Evolutionary conservation across 2,888 invertebrate species (phyloP).

Genomic region (Hecatera dysodea): DNA sequence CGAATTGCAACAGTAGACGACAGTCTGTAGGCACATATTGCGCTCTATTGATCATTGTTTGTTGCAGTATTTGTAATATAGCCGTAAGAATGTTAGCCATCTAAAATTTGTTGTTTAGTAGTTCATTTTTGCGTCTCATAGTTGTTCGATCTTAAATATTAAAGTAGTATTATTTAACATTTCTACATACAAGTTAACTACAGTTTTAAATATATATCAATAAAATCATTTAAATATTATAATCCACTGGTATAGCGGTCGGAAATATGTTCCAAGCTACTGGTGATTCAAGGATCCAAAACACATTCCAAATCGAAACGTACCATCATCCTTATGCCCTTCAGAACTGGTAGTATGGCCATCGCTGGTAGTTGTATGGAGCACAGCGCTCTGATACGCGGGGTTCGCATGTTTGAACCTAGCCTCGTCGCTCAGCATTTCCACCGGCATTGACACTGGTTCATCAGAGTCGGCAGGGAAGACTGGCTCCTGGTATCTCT

Average conservation of each 20-base stretch:
- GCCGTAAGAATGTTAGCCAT: too few relatives aligned
- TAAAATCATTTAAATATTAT: too few relatives aligned
- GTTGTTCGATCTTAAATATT: too few relatives aligned
- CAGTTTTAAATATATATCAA: too few relatives aligned
- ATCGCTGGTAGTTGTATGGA: constrained; percentile 88
- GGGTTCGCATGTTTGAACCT: constrained; percentile 94
- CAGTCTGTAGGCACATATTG: too few relatives aligned
- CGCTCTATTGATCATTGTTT: too few relatives aligned
- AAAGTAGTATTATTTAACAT: neutral
- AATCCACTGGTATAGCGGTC: too few relatives aligned
- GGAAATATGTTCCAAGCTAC: neutral
- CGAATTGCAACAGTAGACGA: too few relatives aligned
- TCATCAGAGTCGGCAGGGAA: constrained; percentile 86
- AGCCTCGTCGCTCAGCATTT: constrained; percentile 83
- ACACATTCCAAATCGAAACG: constrained; percentile 28
- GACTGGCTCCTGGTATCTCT: constrained; percentile 80
- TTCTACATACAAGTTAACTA: too few relatives aligned
- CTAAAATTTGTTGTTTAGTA: too few relatives aligned
- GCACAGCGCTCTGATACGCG: constrained; percentile 94
- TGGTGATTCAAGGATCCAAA: neutral
- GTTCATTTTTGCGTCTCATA: too few relatives aligned
- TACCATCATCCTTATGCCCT: constrained; percentile 86
- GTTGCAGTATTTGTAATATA: too few relatives aligned
- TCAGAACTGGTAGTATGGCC: constrained; percentile 74
- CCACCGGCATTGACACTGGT: constrained; percentile 87